phyloP scores from a whole-genome alignment of 2,888 invertebrate species.

The Tribolium freemani region DNA sequence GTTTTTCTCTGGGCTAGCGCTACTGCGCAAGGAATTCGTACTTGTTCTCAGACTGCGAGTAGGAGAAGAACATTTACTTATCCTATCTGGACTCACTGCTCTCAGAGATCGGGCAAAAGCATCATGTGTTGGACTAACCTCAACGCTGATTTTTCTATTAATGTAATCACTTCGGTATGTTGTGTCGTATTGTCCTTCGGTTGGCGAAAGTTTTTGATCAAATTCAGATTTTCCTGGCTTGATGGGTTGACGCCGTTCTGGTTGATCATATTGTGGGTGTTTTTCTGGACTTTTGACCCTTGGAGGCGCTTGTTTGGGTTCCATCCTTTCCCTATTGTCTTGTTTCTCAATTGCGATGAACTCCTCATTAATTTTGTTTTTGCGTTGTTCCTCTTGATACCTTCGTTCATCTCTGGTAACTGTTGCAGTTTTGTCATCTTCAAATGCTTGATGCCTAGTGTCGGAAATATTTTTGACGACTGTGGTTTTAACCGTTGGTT shows the following conservation, averaged over 20 bases:
- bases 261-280: slow-evolving; percentile 47
- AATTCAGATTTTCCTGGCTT: slow-evolving; percentile 59
- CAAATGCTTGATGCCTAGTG: slow-evolving; percentile 11
- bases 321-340: not conserved
- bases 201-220: slow-evolving; percentile 59
- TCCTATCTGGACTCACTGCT: slow-evolving; percentile 74
- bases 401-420: slow-evolving; percentile 21
- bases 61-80: slow-evolving; percentile 70
- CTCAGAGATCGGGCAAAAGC: slow-evolving; percentile 83
- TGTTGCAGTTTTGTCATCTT: slow-evolving; percentile 20
- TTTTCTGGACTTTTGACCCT: not conserved
- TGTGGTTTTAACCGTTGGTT: not conserved
- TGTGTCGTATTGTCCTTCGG: slow-evolving; percentile 72
- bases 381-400: not conserved
- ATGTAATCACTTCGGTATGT: slow-evolving; percentile 74
- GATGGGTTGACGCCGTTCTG: slow-evolving; percentile 58
- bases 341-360: slow-evolving; percentile 8
- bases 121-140: slow-evolving; percentile 81
- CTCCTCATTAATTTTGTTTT: slow-evolving; percentile 1
- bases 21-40: slow-evolving; percentile 71
- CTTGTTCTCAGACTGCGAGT: slow-evolving; percentile 69
- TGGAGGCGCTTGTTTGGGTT: not conserved
- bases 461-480: not conserved
- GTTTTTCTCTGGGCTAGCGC: slow-evolving; percentile 65
- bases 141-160: slow-evolving; percentile 73